Evolutionary conservation across 2,797 vertebrate species (phyloP), one percentile per base, ranked within the genome.

Genomic region (Hoplostethus mediterraneus): DNA sequence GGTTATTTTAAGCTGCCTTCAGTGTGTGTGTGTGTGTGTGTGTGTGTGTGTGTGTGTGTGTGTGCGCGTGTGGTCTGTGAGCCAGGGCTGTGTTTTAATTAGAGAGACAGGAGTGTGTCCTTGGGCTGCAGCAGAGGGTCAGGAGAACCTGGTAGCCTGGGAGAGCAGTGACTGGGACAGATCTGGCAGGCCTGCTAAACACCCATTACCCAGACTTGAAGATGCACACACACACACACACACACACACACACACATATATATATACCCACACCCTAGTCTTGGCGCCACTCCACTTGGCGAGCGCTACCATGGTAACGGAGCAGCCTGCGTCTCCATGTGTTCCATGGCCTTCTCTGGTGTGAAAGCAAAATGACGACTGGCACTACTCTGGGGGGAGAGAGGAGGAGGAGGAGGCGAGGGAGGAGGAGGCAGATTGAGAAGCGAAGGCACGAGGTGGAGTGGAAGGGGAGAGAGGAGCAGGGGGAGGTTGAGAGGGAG

Each of bases 31-130:
- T 30, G 10, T 61, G 40, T 61, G 25, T 47, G 59, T 62, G 59
- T 48, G 60, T 36, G 60, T 76, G 60, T 38, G 61, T 21, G 61
- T 72, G 72, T 63, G 74, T 58, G 75, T 17, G 57, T 40, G 84
- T 45, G 51, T 31, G 70, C 60, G 52, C 40, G 33, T 58, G 55
- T 82, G 73, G 21, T 21, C 21, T 86, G 84, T 74, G 82, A 85
- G 89, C 78, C 81, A 77, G 78, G 83, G 81, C 89, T 92, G 92
- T 91, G 91, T 94, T 95, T 93, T 94, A 94, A 94, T 94, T 94
- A 95, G 93, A 86, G 84, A 87, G 90, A 93, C 90, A 88, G 86
- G 80, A 89, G 86, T 83, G 87, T 93, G 93, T 94, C 93, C 93
- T 94, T 94, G 90, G 89, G 91, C 87, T 87, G 86, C 89, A 71